phyloP scores from a whole-genome alignment of 2,113 vertebrate genomes.

The Hylia prasina region DNA sequence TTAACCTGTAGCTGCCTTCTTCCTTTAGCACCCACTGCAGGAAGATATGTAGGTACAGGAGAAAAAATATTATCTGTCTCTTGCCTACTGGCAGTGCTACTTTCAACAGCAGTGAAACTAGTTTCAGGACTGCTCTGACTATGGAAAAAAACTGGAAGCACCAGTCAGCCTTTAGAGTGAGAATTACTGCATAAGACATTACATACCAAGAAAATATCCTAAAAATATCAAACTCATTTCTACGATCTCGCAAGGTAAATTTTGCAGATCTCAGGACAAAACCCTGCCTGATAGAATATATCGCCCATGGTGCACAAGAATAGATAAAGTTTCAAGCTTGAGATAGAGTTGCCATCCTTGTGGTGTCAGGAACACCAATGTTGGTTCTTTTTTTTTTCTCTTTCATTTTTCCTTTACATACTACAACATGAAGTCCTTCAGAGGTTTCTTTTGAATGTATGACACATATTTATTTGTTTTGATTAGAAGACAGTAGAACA shows the following conservation, averaged over 20 bases:
- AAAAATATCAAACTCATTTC: not conserved
- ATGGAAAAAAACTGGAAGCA: not conserved
- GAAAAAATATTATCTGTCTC: not conserved
- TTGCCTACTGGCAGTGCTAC: not conserved
- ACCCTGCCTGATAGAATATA: accelerated
- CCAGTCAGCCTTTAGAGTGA: not conserved
- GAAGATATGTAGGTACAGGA: not conserved
- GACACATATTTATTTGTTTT: not conserved
- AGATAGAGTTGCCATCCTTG: not conserved
- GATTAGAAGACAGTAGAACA: not conserved
- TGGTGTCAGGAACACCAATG: not conserved
- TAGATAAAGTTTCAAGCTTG: not conserved
- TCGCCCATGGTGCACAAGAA: not conserved
- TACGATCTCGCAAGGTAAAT: not conserved
- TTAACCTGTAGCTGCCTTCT: not conserved
- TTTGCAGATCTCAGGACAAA: not conserved
- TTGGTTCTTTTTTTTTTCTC: accelerated
- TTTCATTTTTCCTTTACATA: not conserved
- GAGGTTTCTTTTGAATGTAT: not conserved
- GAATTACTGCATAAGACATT: not conserved
- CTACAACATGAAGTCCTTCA: not conserved
- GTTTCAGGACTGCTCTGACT: not conserved
- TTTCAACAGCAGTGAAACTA: accelerated
- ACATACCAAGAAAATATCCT: not conserved
- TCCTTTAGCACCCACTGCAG: not conserved